phyloP scores from a whole-genome alignment of 2,797 vertebrate genomes.

The Eupleurogrammus muticus region DNA sequence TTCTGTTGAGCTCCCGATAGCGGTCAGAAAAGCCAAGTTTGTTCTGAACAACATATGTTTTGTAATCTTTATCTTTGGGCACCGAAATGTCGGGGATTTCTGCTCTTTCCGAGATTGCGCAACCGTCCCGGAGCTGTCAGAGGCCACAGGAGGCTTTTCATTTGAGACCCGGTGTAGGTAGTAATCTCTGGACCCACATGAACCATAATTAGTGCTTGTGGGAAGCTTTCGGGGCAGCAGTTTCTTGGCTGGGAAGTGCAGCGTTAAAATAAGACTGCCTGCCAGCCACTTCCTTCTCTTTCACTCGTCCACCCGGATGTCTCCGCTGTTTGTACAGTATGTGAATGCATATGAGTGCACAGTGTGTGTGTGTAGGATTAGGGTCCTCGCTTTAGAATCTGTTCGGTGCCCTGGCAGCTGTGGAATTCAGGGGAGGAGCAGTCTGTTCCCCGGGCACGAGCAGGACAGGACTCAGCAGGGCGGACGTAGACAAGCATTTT shows the following conservation, averaged over 20 bases:
- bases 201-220: slow-evolving; percentile 72
- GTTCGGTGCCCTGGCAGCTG: slow-evolving; percentile 56
- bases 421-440: slow-evolving; percentile 71
- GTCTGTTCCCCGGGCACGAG: slow-evolving; percentile 52
- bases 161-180: slow-evolving; percentile 65
- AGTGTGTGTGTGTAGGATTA: neutral
- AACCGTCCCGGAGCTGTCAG: slow-evolving; percentile 35
- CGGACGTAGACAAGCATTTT: slow-evolving; percentile 46
- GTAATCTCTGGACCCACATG: slow-evolving; percentile 71
- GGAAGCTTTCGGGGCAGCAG: slow-evolving; percentile 59
- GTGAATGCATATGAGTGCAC: neutral
- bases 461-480: slow-evolving; percentile 62
- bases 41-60: neutral
- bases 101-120: slow-evolving; percentile 22
- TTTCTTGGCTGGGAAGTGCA: slow-evolving; percentile 50
- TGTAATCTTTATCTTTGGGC: slow-evolving; percentile 42
- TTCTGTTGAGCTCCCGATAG: slow-evolving; percentile 13
- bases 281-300: slow-evolving; percentile 20
- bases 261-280: slow-evolving; percentile 61
- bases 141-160: slow-evolving; percentile 55
- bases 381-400: slow-evolving; percentile 17
- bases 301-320: slow-evolving; percentile 20
- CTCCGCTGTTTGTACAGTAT: slow-evolving; percentile 11
- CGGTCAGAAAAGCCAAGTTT: slow-evolving; percentile 18
- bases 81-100: slow-evolving; percentile 30